Conservation (phyloP, 2,113 vertebrate species). For the Garra rufa region DNA sequence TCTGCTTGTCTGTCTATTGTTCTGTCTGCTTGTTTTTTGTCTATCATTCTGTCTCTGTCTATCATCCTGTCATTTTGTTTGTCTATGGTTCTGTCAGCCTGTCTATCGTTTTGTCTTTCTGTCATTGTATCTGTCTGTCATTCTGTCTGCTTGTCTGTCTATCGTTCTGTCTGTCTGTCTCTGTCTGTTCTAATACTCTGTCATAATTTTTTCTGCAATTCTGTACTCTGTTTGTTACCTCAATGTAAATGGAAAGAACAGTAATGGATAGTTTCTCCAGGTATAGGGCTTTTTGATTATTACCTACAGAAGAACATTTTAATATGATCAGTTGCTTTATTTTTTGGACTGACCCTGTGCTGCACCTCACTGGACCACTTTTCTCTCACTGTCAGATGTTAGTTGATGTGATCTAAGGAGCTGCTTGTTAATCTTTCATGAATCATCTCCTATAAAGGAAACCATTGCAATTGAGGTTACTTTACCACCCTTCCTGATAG, state of each 20-base stretch:
- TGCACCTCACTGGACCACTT: not conserved
- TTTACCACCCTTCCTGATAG: not conserved
- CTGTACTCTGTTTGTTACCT: not conserved
- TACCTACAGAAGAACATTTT: conserved; percentile 10
- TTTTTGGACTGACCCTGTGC: not conserved
- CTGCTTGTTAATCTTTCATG: conserved; percentile 56
- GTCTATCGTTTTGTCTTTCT: no score
- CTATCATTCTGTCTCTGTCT: no score
- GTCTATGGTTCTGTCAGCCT: no score
- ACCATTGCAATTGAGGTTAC: not conserved
- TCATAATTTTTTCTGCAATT: not conserved
- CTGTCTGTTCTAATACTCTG: no score
- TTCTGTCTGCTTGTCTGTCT: no score
- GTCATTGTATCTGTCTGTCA: no score
- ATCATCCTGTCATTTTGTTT: no score
- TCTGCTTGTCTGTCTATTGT: no score
- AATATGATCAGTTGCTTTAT: conserved; percentile 49
- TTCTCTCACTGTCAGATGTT: conserved; percentile 17
- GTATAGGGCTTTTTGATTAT: not conserved
- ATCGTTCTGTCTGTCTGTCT: no score
- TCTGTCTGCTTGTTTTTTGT: no score
- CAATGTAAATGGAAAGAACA: not conserved
- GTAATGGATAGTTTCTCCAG: not conserved
- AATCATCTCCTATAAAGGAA: conserved; percentile 40
- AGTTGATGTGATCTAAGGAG: conserved; percentile 45